A percentile compares a stretch with the other conserved stretches of the same genome.
Evolutionary conservation across 2,113 vertebrate species (phyloP).

Genomic region (Bos taurus): DNA sequence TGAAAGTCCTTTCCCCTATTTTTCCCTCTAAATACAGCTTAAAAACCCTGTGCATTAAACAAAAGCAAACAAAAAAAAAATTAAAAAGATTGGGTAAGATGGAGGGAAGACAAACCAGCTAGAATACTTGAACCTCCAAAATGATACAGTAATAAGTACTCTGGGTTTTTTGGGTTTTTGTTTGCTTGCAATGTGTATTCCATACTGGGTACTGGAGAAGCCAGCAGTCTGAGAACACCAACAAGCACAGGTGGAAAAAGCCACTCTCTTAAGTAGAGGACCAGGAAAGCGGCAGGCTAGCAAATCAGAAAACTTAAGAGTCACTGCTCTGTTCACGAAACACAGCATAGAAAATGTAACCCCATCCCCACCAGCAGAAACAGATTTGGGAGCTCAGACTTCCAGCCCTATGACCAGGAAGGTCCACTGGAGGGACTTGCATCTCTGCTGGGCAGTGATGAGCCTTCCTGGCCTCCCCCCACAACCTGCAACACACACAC

Average conservation of each 20-base stretch:
- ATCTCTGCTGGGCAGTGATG: neutral
- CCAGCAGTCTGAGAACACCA: neutral
- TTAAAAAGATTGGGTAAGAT: neutral
- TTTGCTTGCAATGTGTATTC: neutral
- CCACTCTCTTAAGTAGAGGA: neutral
- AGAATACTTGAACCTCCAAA: neutral
- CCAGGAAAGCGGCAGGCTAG: neutral
- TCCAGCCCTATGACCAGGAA: neutral
- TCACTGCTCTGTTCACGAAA: neutral
- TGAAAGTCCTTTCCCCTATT: neutral
- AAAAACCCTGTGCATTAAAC: neutral
- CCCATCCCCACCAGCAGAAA: neutral
- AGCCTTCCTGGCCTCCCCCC: neutral
- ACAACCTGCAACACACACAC: rapidly evolving
- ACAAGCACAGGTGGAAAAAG: neutral
- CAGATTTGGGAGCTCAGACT: neutral
- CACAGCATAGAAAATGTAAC: neutral
- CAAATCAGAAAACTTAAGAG: neutral
- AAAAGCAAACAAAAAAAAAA: neutral
- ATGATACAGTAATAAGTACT: neutral
- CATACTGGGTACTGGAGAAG: neutral
- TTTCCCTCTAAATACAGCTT: neutral
- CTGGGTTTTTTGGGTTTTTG: neutral
- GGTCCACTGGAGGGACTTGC: neutral
- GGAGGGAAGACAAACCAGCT: neutral